A percentile compares a stretch with the other conserved stretches of the same genome.
These are phyloP conservation scores for Ciconia nigra DNA, from an alignment of 2,797 vertebrate species.

Conservation along the genomic window DNA sequence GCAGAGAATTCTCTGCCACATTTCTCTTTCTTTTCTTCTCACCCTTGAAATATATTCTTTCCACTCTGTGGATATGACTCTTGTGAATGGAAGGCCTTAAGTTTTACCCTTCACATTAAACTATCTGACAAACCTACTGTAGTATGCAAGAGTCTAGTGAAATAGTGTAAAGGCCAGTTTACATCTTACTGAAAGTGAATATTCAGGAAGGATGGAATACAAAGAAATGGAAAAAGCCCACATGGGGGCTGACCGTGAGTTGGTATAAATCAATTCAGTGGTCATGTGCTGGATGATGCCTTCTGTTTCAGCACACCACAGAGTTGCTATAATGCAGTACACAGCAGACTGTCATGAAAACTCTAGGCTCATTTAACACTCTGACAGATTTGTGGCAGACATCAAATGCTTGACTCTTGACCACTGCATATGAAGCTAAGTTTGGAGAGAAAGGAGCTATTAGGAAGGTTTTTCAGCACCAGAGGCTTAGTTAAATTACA, in stretches of 20 bases:
- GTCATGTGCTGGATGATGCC: not conserved
- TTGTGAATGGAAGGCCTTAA: not conserved
- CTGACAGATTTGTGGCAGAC: not conserved
- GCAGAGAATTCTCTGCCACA: not conserved
- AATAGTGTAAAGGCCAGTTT: not conserved
- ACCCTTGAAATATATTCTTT: not conserved
- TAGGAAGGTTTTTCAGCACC: not conserved
- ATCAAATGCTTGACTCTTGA: not conserved
- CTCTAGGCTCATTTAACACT: not conserved
- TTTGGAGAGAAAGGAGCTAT: not conserved
- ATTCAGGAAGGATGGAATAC: not conserved
- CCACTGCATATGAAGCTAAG: not conserved
- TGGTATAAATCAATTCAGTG: not conserved
- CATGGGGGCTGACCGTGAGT: not conserved
- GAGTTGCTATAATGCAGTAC: not conserved
- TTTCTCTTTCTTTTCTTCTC: not conserved
- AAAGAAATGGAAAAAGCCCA: not conserved
- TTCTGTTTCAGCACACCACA: not conserved
- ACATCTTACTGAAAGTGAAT: not conserved
- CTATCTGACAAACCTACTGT: not conserved
- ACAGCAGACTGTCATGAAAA: not conserved
- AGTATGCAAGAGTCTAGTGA: not conserved
- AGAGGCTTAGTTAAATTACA: not conserved
- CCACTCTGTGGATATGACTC: not conserved
- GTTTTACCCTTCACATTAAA: not conserved